These are phyloP conservation scores for Callyntrura sp. DNA, from an alignment of 2,888 invertebrate species.

Conservation along the genomic window DNA sequence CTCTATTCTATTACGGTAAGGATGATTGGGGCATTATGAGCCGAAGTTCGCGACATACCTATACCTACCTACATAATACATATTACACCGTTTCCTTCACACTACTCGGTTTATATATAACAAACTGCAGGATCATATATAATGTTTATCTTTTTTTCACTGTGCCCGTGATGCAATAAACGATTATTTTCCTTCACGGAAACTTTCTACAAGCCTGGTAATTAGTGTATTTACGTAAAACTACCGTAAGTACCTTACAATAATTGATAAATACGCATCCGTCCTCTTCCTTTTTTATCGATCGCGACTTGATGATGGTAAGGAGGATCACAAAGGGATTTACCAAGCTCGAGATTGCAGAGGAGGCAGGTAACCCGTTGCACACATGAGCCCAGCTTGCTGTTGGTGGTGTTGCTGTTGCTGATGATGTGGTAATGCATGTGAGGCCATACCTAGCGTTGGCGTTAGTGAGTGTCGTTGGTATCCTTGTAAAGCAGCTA, in stretches of 20 bases:
- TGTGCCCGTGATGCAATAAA: not conserved
- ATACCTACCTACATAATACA: no score
- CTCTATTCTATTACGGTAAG: constrained; percentile 12
- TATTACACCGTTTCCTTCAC: no score
- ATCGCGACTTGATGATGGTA: not conserved
- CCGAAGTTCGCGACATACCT: no score
- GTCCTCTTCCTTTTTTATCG: constrained; percentile 1
- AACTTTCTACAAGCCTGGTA: constrained; percentile 10
- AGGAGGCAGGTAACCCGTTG: constrained; percentile 83
- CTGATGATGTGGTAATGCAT: constrained; percentile 83
- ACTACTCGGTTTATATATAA: no score
- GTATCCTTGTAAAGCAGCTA: constrained; percentile 87
- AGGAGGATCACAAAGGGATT: not conserved
- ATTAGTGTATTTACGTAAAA: constrained; percentile 36
- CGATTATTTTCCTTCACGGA: not conserved
- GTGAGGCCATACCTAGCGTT: constrained; percentile 82
- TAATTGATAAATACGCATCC: constrained; percentile 14
- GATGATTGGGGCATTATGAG: constrained; percentile 56
- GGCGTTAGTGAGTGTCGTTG: constrained; percentile 84
- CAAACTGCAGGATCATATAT: no score
- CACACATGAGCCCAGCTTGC: constrained; percentile 84
- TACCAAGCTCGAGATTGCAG: constrained; percentile 84
- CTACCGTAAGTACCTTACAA: constrained; percentile 52
- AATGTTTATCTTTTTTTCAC: no score
- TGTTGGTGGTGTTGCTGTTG: constrained; percentile 84